Evolutionary conservation across 1,140 invertebrate genomes (phyloP), one percentile per base, ranked within the genome.

Genomic region (Periplaneta americana): DNA sequence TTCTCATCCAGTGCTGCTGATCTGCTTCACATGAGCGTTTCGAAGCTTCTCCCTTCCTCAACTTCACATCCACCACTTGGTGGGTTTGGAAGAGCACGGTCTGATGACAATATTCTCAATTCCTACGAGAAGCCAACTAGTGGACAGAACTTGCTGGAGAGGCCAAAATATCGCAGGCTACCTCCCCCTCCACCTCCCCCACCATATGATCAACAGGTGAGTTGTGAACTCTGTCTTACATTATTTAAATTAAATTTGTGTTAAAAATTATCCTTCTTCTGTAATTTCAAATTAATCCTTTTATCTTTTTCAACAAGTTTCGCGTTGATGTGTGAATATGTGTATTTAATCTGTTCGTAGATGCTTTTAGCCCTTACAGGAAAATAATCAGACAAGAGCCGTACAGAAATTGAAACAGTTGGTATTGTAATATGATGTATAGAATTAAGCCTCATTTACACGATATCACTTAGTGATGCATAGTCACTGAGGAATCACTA

Each of bases 31-130:
- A 28, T 36, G 8, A n/a, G 22, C 10, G 35, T n/a, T 5, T 28
- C 36, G 18, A 33, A 66, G 39, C 39, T 66, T 34, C 80, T 66
- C 9, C 34, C 48, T 32, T 34, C 39, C n/a, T 35, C 36, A 11
- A 36, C 76, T 37, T 78, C 76, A 3, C 35, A 78, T 28, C 36
- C 76, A 5, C 76, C 76, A 13, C 35, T 39, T 34, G 34, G 34
- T 22, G 37, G 79, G 17, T 95, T 94, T 86, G 89, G 91, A 37
- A 88, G 94, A 84, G 93, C 94, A 18, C 91, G 92, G 85, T 95
- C 94, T 78, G 93, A 96, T 85, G 94, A 96, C 84, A 95, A 95
- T 85, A 93, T 95, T 84, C 87, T 96, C 82, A 94, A 94, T 83
- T 90, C 90, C 80, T 92, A 93, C 76, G 84, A 85, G 48, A 84